These are phyloP conservation scores for Poecilia picta DNA, from an alignment of 2,797 vertebrate genomes.

Conservation along the genomic window DNA sequence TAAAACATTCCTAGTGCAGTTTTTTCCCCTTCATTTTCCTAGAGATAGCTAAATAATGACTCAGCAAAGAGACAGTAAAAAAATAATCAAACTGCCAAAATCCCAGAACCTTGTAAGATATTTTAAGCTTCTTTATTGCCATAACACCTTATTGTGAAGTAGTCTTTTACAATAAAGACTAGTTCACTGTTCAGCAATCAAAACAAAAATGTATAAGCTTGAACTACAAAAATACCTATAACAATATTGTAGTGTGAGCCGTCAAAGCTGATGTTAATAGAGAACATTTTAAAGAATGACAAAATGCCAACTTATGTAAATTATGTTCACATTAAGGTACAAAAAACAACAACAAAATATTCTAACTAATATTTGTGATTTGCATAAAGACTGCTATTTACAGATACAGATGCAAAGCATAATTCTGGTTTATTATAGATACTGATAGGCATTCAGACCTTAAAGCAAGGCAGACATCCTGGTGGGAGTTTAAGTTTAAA, in stretches of 20 bases:
- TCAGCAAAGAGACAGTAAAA: not conserved
- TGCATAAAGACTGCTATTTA: not conserved
- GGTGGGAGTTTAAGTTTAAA: not conserved
- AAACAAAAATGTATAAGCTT: not conserved
- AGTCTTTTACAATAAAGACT: not conserved
- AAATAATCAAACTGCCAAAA: not conserved
- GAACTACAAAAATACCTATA: no score
- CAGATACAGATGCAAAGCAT: not conserved
- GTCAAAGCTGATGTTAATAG: not conserved
- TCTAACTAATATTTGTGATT: not conserved
- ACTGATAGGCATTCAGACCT: not conserved
- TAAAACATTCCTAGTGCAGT: no score
- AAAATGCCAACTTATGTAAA: not conserved
- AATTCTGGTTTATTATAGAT: not conserved
- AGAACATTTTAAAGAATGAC: not conserved
- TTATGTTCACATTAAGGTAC: not conserved
- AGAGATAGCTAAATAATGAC: no score
- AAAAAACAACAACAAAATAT: not conserved
- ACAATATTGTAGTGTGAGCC: not conserved
- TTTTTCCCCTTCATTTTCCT: no score
- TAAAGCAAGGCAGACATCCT: not conserved
- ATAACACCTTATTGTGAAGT: not conserved
- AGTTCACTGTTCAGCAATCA: not conserved
- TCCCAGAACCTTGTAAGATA: not conserved
- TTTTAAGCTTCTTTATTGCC: not conserved